Percentiles rank a stretch among this genome's conserved stretches.
phyloP scores from a whole-genome alignment of 2,113 vertebrate species.

The Carollia perspicillata region DNA sequence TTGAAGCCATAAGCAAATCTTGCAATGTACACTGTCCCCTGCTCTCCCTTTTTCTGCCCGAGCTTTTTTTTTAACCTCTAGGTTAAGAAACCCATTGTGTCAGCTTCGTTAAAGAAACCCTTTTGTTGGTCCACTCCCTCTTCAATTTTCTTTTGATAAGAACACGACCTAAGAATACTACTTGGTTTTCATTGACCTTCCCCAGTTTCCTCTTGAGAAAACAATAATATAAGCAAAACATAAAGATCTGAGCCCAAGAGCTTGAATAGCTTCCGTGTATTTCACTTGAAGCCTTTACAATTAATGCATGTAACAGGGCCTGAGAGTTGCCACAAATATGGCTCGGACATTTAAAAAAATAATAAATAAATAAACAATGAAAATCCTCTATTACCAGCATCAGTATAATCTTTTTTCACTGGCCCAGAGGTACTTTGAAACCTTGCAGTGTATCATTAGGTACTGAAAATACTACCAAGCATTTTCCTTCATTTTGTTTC shows the following conservation, averaged over 20 bases:
- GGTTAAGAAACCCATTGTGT: neutral
- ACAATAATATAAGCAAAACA: neutral
- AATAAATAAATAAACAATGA: neutral
- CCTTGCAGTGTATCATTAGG: neutral
- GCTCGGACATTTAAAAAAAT: neutral
- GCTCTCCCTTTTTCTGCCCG: neutral
- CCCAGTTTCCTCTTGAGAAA: neutral
- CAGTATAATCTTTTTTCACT: neutral
- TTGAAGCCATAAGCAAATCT: neutral
- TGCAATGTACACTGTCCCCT: neutral
- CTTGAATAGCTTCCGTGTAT: neutral
- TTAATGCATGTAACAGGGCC: neutral
- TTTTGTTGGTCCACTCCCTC: neutral
- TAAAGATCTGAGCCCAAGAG: conserved; percentile 4
- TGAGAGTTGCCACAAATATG: neutral
- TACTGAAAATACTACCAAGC: neutral
- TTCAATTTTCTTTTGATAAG: conserved; percentile 12
- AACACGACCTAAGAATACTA: neutral
- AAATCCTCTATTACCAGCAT: neutral
- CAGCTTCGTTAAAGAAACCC: neutral
- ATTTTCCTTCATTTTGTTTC: conserved; percentile 41
- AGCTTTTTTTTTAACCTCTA: neutral
- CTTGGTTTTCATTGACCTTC: neutral
- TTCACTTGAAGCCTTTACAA: neutral
- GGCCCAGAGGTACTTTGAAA: neutral